These are phyloP conservation scores for Tryphoninae sp. DNA, from an alignment of 2,888 invertebrate species.

Conservation along the genomic window DNA sequence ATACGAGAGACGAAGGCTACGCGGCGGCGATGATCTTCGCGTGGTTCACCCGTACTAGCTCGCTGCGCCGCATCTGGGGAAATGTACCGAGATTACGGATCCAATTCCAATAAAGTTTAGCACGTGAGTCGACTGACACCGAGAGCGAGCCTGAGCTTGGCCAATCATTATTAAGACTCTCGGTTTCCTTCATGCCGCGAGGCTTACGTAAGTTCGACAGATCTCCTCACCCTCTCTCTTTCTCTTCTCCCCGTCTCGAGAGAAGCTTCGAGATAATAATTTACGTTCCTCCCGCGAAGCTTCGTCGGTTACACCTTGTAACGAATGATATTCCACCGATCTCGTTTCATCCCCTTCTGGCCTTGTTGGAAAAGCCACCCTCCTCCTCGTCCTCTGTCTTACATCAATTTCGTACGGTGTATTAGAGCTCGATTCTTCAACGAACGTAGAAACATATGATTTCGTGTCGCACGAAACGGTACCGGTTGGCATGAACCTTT, in stretches of 20 bases:
- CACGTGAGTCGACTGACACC: conserved; percentile 78
- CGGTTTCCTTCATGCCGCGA: conserved; percentile 3
- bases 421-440: not conserved
- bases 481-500: conserved; percentile 7
- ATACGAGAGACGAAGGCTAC: conserved; percentile 30
- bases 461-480: conserved; percentile 45
- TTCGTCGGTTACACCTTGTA: conserved; percentile 23
- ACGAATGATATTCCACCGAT: conserved; percentile 28
- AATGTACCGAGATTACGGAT: conserved; percentile 79
- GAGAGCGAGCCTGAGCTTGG: conserved; percentile 66
- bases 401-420: conserved; percentile 2
- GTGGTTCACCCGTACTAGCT: conserved; percentile 2
- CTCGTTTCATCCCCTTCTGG: conserved; percentile 14
- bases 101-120: conserved; percentile 80
- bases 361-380: not conserved
- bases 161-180: conserved; percentile 62
- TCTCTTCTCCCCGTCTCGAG: not conserved
- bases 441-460: not conserved
- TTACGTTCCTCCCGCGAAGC: conserved; percentile 39
- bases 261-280: conserved; percentile 54
- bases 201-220: conserved; percentile 66
- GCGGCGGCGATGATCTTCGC: conserved; percentile 18
- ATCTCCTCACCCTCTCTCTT: not conserved
- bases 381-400: not conserved
- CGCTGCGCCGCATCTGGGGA: conserved; percentile 73